Percentiles rank a stretch among this genome's conserved stretches.
phyloP scores from a whole-genome alignment of 1,140 invertebrate species.

The Tenebrio molitor region DNA sequence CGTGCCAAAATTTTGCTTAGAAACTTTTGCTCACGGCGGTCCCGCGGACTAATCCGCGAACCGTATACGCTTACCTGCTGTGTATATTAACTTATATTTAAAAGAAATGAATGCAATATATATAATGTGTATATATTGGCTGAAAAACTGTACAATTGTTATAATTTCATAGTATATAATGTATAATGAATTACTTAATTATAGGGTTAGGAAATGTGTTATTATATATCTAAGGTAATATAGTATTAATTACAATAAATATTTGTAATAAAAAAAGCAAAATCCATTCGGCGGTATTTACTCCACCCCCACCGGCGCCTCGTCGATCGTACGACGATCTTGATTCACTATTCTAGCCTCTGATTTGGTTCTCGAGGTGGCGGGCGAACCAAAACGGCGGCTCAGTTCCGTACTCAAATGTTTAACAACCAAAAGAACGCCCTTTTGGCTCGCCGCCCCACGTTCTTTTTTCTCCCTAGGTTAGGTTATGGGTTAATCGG shows the following conservation, averaged over 20 bases:
- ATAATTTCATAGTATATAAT: slow-evolving; percentile 66
- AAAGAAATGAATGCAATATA: slow-evolving; percentile 63
- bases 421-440: slow-evolving; percentile 10
- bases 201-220: slow-evolving; percentile 59
- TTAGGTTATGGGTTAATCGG: slow-evolving; percentile 38
- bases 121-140: slow-evolving; percentile 63
- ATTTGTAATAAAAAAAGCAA: slow-evolving; percentile 48
- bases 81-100: slow-evolving; percentile 63
- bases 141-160: slow-evolving; percentile 66
- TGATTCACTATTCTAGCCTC: slow-evolving; percentile 11
- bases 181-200: slow-evolving; percentile 56
- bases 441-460: neutral
- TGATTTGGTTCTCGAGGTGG: neutral
- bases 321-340: slow-evolving; percentile 4
- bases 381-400: neutral
- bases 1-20: slow-evolving; percentile 65
- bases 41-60: slow-evolving; percentile 41
- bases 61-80: slow-evolving; percentile 65
- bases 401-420: slow-evolving; percentile 1
- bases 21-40: slow-evolving; percentile 64
- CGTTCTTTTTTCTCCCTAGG: slow-evolving; percentile 12
- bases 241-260: slow-evolving; percentile 44
- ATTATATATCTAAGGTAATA: slow-evolving; percentile 56
- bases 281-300: neutral
- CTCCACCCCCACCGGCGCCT: slow-evolving; percentile 5